phyloP scores from a whole-genome alignment of 2,113 vertebrate genomes.

The Acrocephalus kingi region DNA sequence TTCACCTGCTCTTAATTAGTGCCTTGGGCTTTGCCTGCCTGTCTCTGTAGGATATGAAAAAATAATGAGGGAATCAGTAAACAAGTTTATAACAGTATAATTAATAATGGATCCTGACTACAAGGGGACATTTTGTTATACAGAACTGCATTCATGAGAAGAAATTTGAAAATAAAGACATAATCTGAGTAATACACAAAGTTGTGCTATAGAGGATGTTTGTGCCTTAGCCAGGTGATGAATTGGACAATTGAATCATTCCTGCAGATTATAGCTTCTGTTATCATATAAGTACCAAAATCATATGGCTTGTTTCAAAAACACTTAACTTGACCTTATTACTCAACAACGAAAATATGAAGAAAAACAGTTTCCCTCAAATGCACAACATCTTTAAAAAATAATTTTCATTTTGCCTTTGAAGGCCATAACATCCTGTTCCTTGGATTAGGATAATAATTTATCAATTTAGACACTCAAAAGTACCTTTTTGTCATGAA shows the following conservation, averaged over 20 bases:
- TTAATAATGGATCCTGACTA: slow-evolving; percentile 17
- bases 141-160: neutral
- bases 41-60: slow-evolving; percentile 3
- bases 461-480: neutral
- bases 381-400: neutral
- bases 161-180: slow-evolving; percentile 7
- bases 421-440: neutral
- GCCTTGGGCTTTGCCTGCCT: neutral
- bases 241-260: neutral
- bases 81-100: neutral
- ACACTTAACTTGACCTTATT: neutral
- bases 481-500: neutral
- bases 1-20: slow-evolving; percentile 38
- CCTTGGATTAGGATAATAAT: neutral
- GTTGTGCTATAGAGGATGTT: neutral
- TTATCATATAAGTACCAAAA: neutral
- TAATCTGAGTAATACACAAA: neutral
- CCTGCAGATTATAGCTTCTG: neutral
- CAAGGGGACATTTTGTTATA: neutral
- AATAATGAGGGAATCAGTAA: slow-evolving; percentile 29
- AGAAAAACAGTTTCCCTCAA: neutral
- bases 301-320: neutral
- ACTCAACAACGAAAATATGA: neutral
- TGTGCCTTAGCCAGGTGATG: neutral
- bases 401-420: neutral